Conservation (phyloP, 2,113 vertebrate species). For the Dermatemys mawii region DNA sequence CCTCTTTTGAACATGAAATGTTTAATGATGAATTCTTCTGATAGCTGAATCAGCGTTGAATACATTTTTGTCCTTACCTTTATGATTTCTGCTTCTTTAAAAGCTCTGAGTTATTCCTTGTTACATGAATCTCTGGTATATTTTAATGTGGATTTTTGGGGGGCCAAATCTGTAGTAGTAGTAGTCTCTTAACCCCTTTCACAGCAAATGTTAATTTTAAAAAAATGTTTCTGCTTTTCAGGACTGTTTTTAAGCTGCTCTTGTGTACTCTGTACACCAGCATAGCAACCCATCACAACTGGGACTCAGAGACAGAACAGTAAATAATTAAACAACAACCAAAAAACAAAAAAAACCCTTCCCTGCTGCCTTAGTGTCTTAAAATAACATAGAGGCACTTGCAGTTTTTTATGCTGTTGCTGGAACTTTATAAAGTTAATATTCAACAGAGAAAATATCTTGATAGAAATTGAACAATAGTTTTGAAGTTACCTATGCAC, state of each 20-base stretch:
- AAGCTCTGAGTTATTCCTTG: background rate
- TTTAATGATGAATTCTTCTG: background rate
- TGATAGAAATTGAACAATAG: background rate
- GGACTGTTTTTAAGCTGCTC: background rate
- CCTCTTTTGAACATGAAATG: background rate
- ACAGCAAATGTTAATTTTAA: background rate
- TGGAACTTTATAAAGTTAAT: background rate
- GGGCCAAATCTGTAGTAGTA: background rate
- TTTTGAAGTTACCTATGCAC: background rate
- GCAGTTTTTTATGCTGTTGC: background rate
- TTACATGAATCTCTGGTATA: background rate
- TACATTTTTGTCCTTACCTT: background rate
- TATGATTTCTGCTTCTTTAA: background rate
- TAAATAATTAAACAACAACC: background rate
- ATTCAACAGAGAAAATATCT: background rate
- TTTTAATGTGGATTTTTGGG: background rate
- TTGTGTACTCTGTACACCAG: slow-evolving; percentile 22
- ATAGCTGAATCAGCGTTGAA: background rate
- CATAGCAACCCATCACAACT: background rate
- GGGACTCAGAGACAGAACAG: background rate
- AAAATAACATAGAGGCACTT: background rate
- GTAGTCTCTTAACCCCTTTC: background rate
- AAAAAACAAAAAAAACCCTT: background rate
- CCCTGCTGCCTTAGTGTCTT: background rate
- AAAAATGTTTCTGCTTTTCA: background rate